Conservation (phyloP, 2,113 vertebrate species). For the Elgaria multicarinata region DNA sequence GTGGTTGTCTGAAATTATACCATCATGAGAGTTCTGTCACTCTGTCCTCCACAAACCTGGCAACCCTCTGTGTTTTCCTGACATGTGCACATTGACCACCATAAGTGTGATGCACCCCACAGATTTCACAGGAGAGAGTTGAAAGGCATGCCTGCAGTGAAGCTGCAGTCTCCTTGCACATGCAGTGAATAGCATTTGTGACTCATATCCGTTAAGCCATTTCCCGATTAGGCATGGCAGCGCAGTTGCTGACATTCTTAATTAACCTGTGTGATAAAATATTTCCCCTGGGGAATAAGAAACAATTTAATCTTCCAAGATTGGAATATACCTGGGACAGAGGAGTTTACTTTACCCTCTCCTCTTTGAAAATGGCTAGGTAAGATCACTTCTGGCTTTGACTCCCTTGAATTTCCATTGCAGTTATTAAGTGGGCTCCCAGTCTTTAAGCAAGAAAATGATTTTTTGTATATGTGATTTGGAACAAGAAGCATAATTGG, state of each 20-base stretch:
- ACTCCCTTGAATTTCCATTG: constrained; percentile 13
- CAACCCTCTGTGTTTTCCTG: background rate
- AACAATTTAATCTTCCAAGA: constrained; percentile 11
- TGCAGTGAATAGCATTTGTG: constrained; percentile 14
- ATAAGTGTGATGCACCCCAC: background rate
- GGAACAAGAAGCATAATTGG: background rate
- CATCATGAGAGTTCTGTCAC: background rate
- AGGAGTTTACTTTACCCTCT: constrained; percentile 8
- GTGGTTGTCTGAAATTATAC: too few species aligned
- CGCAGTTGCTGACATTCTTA: constrained; percentile 14
- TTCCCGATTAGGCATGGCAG: constrained; percentile 45
- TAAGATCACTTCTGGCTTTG: background rate
- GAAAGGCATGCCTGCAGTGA: background rate
- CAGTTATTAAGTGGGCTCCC: background rate
- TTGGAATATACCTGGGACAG: constrained; percentile 29
- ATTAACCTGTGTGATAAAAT: constrained; percentile 30
- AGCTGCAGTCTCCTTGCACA: constrained; percentile 14
- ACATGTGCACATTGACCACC: too few species aligned
- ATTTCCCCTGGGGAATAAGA: constrained; percentile 28
- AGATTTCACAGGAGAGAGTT: background rate
- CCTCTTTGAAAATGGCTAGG: constrained; percentile 4
- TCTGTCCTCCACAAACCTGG: background rate
- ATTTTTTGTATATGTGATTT: background rate
- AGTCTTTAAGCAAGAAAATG: background rate
- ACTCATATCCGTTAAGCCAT: background rate